Evolutionary conservation across 2,888 invertebrate species (phyloP), one percentile per base, ranked within the genome.

Genomic region (Orthonevra nobilis): DNA sequence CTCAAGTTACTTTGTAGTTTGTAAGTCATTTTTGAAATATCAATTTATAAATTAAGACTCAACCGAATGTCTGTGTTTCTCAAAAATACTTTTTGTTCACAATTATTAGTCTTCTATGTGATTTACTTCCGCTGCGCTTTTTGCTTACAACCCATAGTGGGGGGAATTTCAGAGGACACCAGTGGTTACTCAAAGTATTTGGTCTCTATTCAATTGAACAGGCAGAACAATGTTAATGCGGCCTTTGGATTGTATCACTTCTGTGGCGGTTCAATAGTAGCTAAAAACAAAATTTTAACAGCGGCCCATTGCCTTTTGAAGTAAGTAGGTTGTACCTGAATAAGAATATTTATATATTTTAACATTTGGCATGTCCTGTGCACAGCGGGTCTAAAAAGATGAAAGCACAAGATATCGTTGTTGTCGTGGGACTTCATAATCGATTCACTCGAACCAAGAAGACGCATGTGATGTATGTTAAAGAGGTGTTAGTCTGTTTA

Each of bases 231-330:
- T n/a, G 38, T 2, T n/a, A 28, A 4, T 15, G n/a, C n/a, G n/a
- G n/a, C n/a, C n/a, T 23, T 66, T 30, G 73, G 73, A 12, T 40
- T 17, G 54, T 19, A 26, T 40, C 74, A 74, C 6, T 46, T 68
- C 5, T 74, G 74, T 32, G 68, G 68, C 1, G 74, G 74, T 6
- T 1, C 60, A 15, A 60, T 74, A 26, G 44, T 74, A n/a, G 36
- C 50, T 0, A 10, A 50, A 23, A 44, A 32, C 1, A 68, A 54
- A 17, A 60, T 74, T 10, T 12, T 74, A 10, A 74, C 74, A 17
- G 74, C 74, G 10, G 74, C 68, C 6, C 74, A 74, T 30, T 74
- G 74, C 2, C 15, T 74, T 12, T 4, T 3, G 5, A 23, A 60
- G 74, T 74, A 61, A 36, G 26, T 12, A 9, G 10, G n/a, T n/a